A percentile compares a stretch with the other conserved stretches of the same genome.
phyloP scores from a whole-genome alignment of 1,140 invertebrate genomes.

The Achatina immaculata region DNA sequence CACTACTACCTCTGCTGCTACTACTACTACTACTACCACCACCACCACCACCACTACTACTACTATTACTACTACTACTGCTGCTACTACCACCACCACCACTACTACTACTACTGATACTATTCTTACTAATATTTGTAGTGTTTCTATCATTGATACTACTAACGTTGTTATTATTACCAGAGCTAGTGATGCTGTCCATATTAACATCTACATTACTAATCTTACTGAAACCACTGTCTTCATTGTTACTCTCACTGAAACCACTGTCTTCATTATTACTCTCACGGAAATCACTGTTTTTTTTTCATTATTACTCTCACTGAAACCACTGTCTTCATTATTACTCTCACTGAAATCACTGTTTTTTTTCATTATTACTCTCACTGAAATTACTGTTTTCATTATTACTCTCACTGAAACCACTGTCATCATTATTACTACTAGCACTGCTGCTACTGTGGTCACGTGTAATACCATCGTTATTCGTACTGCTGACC shows the following conservation, averaged over 20 bases:
- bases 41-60: not conserved
- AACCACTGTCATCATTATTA: not conserved
- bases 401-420: not conserved
- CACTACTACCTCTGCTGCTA: not conserved
- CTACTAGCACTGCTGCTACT: not conserved
- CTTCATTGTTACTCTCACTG: not conserved
- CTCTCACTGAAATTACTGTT: not conserved
- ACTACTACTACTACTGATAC: not conserved
- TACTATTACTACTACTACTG: not conserved
- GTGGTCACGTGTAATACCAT: too few relatives aligned
- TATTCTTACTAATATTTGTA: not conserved
- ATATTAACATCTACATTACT: not conserved
- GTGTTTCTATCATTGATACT: not conserved
- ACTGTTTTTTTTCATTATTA: not conserved
- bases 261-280: not conserved
- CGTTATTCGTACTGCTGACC: too few relatives aligned
- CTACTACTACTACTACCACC: not conserved
- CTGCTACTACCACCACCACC: not conserved
- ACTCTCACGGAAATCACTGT: not conserved
- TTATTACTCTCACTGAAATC: not conserved
- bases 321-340: not conserved
- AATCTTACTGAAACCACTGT: not conserved
- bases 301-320: not conserved
- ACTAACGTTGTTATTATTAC: not conserved
- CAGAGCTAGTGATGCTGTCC: not conserved